A percentile compares a stretch with the other conserved stretches of the same genome.
phyloP scores from a whole-genome alignment of 2,888 invertebrate species.

The Nephrotoma flavescens region DNA sequence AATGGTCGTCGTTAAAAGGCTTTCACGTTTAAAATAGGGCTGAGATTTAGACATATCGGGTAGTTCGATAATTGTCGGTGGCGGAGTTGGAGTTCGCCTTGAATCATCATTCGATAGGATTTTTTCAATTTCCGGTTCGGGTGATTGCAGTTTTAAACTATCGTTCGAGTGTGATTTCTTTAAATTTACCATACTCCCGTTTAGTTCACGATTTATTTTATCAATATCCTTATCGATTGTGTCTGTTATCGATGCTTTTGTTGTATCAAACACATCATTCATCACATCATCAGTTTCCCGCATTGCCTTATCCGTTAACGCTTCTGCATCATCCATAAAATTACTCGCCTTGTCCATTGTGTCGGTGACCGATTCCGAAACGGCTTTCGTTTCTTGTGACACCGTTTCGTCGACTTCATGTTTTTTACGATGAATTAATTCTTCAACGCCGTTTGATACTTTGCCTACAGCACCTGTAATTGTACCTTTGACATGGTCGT shows the following conservation, averaged over 20 bases:
- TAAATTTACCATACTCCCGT: background rate
- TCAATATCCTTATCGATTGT: background rate
- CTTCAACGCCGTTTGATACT: constrained; percentile 13
- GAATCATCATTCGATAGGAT: constrained; percentile 24
- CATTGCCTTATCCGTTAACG: constrained; percentile 12
- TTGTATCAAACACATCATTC: constrained; percentile 2
- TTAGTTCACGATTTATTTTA: background rate
- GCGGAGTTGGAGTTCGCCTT: constrained; percentile 27
- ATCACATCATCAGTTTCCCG: constrained; percentile 11
- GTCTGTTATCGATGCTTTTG: background rate
- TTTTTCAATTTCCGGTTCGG: constrained; percentile 30
- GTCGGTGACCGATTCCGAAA: background rate
- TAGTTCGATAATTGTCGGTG: constrained; percentile 8
- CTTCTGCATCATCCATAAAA: constrained; percentile 11
- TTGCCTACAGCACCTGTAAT: constrained; percentile 14
- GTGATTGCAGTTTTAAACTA: constrained; percentile 27
- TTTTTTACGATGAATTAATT: background rate
- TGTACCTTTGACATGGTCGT: constrained; percentile 14
- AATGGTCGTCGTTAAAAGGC: background rate
- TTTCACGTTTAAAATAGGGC: background rate
- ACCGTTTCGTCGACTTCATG: constrained; percentile 5
- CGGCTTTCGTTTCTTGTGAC: constrained; percentile 4
- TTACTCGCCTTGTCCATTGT: constrained; percentile 11
- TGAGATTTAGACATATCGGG: constrained; percentile 17
- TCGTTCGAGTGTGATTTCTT: constrained; percentile 14